Evolutionary conservation across 2,888 invertebrate species (phyloP).

Genomic region (Prenolepis imparis): DNA sequence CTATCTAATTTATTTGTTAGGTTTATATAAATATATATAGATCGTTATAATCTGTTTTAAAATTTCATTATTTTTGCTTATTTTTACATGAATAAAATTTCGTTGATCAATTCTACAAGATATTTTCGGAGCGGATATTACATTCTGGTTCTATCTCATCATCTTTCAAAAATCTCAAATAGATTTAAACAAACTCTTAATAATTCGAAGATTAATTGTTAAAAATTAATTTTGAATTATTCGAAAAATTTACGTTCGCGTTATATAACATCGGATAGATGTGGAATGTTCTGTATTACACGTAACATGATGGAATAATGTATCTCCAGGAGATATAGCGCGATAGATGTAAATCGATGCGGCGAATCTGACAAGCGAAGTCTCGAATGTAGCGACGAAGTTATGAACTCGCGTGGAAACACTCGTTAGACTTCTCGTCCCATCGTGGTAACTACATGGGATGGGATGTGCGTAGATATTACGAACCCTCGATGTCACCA

Average conservation of each 20-base stretch:
- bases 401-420: conserved; percentile 31
- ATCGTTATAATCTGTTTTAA: neutral
- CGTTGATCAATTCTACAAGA: neutral
- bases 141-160: neutral
- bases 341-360: conserved; percentile 41
- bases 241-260: neutral
- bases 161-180: neutral
- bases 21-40: neutral
- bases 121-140: neutral
- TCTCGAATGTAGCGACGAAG: conserved; percentile 19
- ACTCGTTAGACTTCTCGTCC: conserved; percentile 44
- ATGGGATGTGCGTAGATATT: conserved; percentile 25
- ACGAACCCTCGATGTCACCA: conserved; percentile 24
- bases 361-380: conserved; percentile 25
- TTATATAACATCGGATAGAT: neutral
- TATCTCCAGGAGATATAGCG: neutral
- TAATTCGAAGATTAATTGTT: neutral
- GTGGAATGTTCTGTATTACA: neutral
- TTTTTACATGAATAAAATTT: neutral
- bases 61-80: conserved; percentile 2
- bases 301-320: conserved; percentile 5
- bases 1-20: neutral
- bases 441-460: conserved; percentile 1
- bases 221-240: neutral
- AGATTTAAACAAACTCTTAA: neutral